Conservation (phyloP, 2,113 vertebrate species). For the Pygoscelis adeliae region DNA sequence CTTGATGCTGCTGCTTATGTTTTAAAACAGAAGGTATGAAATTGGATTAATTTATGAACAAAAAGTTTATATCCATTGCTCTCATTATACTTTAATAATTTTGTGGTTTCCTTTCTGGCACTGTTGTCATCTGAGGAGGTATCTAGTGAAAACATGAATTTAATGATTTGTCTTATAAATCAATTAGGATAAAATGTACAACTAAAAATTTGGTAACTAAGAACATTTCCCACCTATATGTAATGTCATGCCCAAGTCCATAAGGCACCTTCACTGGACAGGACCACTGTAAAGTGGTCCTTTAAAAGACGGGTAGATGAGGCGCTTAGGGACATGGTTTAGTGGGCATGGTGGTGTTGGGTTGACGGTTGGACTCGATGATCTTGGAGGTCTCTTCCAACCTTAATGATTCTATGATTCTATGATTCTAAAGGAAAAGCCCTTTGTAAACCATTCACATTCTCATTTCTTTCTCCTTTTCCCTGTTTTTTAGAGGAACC, state of each 20-base stretch:
- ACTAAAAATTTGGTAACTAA: neutral
- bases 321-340: no score
- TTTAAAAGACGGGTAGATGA: no score
- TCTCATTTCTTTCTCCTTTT: neutral
- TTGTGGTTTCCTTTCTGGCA: neutral
- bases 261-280: neutral
- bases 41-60: neutral
- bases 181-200: accelerated
- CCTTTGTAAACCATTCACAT: accelerated
- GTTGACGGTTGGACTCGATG: no score
- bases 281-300: neutral
- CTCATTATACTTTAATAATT: neutral
- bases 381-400: no score
- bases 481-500: neutral
- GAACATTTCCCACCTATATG: neutral
- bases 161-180: neutral
- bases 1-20: neutral
- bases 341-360: no score
- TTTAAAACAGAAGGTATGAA: neutral
- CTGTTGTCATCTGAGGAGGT: neutral
- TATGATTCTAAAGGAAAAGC: neutral
- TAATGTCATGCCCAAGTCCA: neutral
- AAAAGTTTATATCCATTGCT: neutral
- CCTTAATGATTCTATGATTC: no score
- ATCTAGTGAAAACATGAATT: neutral